These are phyloP conservation scores for Eledona agricola DNA, from an alignment of 2,888 invertebrate species.

Conservation along the genomic window DNA sequence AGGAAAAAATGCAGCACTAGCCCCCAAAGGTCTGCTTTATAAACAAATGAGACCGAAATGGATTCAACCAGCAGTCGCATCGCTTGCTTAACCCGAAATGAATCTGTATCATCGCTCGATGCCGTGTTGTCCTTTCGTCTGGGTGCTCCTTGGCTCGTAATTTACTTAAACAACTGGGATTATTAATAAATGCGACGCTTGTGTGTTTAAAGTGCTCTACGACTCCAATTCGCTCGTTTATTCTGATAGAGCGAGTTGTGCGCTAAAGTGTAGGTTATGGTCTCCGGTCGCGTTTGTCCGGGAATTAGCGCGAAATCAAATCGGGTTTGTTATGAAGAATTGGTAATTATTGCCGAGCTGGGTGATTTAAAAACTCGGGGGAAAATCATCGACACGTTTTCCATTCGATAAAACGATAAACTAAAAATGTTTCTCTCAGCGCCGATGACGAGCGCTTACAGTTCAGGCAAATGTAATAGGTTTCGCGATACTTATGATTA, in stretches of 20 bases:
- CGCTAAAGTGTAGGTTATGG: constrained; percentile 31
- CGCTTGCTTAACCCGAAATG: no score
- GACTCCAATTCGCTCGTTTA: constrained; percentile 21
- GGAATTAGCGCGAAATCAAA: no score
- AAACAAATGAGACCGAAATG: no score
- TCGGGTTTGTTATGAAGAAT: no score
- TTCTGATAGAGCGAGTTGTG: constrained; percentile 32
- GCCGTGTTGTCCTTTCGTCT: no score
- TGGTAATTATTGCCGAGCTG: no score
- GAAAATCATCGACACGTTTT: constrained; percentile 23
- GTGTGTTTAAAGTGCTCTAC: constrained; percentile 28
- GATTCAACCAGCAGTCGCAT: no score
- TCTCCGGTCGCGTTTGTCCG: no score
- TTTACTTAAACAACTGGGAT: constrained; percentile 26
- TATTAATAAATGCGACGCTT: constrained; percentile 32
- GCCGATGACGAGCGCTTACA: constrained; percentile 12
- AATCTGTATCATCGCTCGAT: no score
- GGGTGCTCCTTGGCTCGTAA: constrained; percentile 18
- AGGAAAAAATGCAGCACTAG: no score
- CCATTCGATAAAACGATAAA: constrained; percentile 27
- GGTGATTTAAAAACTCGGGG: no score
- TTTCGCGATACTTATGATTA: constrained; percentile 32
- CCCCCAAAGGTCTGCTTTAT: no score
- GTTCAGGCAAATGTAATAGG: constrained; percentile 25
- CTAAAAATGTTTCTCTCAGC: constrained; percentile 12